Percentiles rank a stretch among this genome's conserved stretches.
Evolutionary conservation across 2,888 invertebrate genomes (phyloP).

Genomic region (Conops quadrifasciatus): DNA sequence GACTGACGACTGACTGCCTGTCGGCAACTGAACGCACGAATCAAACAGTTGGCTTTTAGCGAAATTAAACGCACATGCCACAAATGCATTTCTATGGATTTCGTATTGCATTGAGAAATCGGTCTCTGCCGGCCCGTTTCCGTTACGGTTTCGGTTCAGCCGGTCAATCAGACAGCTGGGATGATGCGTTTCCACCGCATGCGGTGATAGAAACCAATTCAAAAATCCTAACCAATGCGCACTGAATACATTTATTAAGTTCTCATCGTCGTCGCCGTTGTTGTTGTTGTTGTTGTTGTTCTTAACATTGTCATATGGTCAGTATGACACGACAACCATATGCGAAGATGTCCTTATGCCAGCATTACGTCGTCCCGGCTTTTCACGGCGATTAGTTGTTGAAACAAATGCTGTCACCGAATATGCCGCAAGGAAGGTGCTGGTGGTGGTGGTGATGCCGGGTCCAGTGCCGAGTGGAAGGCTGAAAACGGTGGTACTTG

Average conservation of each 20-base stretch:
- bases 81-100: constrained; percentile 61
- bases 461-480: too few species aligned
- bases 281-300: too few species aligned
- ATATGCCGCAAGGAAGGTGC: constrained; percentile 56
- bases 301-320: too few species aligned
- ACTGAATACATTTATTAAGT: constrained; percentile 35
- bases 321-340: constrained; percentile 57
- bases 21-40: constrained; percentile 16
- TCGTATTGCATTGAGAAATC: constrained; percentile 20
- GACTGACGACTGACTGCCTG: neutral
- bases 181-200: neutral
- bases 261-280: constrained; percentile 44
- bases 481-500: neutral
- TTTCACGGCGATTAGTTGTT: constrained; percentile 15
- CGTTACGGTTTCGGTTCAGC: neutral
- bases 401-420: constrained; percentile 28
- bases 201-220: constrained; percentile 17
- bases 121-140: neutral
- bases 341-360: constrained; percentile 46
- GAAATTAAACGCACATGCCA: constrained; percentile 65
- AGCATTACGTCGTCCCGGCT: constrained; percentile 29
- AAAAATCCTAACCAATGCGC: too few species aligned
- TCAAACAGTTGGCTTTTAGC: constrained; percentile 59
- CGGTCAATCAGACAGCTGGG: neutral
- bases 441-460: too few species aligned